Evolutionary conservation across 2,888 invertebrate genomes (phyloP).

Genomic region (Lepidocyrtinus sp.): DNA sequence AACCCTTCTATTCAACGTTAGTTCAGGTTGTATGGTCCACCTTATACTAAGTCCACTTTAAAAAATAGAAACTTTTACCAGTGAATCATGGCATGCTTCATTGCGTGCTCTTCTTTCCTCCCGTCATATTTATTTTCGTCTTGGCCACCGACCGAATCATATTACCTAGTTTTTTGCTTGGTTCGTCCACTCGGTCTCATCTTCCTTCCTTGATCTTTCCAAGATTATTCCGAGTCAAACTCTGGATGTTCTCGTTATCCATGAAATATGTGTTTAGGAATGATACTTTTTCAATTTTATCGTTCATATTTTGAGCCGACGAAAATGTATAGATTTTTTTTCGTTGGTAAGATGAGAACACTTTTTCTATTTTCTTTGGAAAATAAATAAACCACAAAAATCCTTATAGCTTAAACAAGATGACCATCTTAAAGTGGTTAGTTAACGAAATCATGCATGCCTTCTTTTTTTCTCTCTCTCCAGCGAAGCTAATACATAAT

Average conservation of each 20-base stretch:
- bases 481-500: neutral
- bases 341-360: too few species aligned
- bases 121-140: neutral
- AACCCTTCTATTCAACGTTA: too few species aligned
- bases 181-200: too few species aligned
- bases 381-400: neutral
- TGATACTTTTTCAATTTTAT: constrained; percentile 31
- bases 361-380: too few species aligned
- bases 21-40: too few species aligned
- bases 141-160: neutral
- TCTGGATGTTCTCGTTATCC: neutral
- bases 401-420: neutral
- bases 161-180: neutral
- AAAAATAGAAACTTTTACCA: neutral
- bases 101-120: neutral
- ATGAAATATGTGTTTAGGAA: neutral
- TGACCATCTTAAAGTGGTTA: neutral
- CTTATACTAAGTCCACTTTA: neutral
- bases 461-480: too few species aligned
- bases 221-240: neutral
- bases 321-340: too few species aligned
- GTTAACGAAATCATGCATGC: neutral
- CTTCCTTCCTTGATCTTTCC: neutral
- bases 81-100: neutral
- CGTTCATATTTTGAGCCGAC: constrained; percentile 26